phyloP scores from a whole-genome alignment of 1,140 invertebrate species.

The Dermatophagoides farinae region DNA sequence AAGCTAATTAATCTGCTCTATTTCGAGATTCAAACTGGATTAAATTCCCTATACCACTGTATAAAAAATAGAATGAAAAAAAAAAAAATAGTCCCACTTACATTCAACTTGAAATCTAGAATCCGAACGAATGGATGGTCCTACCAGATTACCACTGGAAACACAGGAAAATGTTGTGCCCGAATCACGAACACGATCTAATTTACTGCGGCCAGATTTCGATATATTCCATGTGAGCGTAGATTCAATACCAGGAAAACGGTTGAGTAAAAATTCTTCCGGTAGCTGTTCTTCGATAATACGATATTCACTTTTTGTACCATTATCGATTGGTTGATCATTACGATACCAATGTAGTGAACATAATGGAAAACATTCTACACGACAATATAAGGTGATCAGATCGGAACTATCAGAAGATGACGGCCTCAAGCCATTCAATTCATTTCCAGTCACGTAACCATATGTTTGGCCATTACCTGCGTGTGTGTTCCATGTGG shows the following conservation, averaged over 20 bases:
- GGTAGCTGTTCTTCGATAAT: conserved; percentile 40
- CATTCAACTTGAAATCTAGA: conserved; percentile 69
- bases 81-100: conserved; percentile 32
- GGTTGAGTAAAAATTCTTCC: conserved; percentile 43
- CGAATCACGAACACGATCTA: conserved; percentile 45
- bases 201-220: conserved; percentile 24
- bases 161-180: conserved; percentile 63
- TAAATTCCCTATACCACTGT: neutral
- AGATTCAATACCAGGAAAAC: conserved; percentile 65
- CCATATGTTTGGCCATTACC: neutral
- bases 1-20: neutral
- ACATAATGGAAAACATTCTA: conserved; percentile 66
- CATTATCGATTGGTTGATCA: conserved; percentile 23
- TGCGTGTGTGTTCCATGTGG: neutral
- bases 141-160: conserved; percentile 47
- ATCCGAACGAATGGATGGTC: conserved; percentile 48
- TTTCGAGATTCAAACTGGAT: neutral
- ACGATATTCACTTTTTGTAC: conserved; percentile 17
- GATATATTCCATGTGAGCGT: conserved; percentile 56
- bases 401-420: conserved; percentile 17
- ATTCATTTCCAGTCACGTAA: neutral
- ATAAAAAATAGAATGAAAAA: neutral
- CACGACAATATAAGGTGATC: conserved; percentile 45
- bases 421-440: neutral
- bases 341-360: conserved; percentile 61